A percentile compares a stretch with the other conserved stretches of the same genome.
These are phyloP conservation scores for Sussaba pulchella DNA, from an alignment of 2,888 invertebrate species.

Conservation along the genomic window DNA sequence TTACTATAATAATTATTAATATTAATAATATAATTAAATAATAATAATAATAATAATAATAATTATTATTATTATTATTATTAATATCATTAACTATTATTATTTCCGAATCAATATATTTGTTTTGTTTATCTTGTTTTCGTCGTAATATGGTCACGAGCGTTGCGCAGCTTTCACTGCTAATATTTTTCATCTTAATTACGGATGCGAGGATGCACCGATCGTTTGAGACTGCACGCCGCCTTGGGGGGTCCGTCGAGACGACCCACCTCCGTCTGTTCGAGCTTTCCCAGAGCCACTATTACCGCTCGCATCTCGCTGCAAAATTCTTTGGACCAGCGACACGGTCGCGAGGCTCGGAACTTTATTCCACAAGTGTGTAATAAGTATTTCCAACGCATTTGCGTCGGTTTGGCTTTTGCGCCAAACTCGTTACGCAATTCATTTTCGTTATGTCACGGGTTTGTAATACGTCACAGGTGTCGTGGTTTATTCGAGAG, in stretches of 20 bases:
- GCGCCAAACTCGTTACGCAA: conserved; percentile 19
- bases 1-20: too few relatives aligned
- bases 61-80: too few relatives aligned
- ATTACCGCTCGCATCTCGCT: neutral
- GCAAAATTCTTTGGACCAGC: neutral
- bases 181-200: conserved; percentile 67
- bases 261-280: conserved; percentile 17
- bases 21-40: too few relatives aligned
- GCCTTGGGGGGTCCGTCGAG: conserved; percentile 59
- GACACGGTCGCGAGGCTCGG: conserved; percentile 11
- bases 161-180: conserved; percentile 62
- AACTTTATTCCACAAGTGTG: neutral
- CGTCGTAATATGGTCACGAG: conserved; percentile 26
- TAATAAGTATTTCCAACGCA: neutral
- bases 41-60: too few relatives aligned
- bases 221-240: conserved; percentile 30
- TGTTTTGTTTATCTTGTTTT: conserved; percentile 12
- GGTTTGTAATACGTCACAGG: conserved; percentile 6
- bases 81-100: conserved; percentile 2
- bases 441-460: conserved; percentile 42
- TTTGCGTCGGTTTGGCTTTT: conserved; percentile 10
- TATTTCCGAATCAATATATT: neutral
- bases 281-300: conserved; percentile 53
- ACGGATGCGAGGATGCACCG: conserved; percentile 58
- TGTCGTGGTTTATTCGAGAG: neutral